Base-by-base conservation (phyloP, 2,888 invertebrate species). In the Matsumyia berberina region DNA sequence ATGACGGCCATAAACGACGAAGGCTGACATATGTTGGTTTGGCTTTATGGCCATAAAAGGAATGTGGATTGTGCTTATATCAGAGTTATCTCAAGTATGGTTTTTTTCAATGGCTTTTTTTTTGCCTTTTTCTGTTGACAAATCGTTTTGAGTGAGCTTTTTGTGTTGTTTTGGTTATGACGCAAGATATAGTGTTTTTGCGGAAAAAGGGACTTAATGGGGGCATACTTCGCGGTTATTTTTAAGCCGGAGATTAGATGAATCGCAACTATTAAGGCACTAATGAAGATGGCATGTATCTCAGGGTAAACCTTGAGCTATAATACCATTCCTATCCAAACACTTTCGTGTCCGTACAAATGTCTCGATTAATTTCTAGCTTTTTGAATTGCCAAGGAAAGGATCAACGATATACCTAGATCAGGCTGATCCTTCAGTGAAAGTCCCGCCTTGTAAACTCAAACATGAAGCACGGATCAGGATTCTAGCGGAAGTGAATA, bases 1-100 rank as follows among this genome's bases (percentile, higher is more conserved):
- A 58, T 74, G 74, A 69, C 79, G 74, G 53, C 64, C 74, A 69
- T 69, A 79, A 74, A 70, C 39, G 67, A 51, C 55, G 39, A 55
- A 67, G 58, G 49, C 69, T 64, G 42, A 70, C 70, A 60, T 44
- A 64, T 62, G 62, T 76, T 53, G 19, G 17, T 9, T 60, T 29
- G 12, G 31, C 24, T 42, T 35, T 29, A 55, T 3, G 24, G 15
- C 5, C 64, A 53, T 72, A 66, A 57, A 58, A 44, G 58, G 58
- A 76, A 72, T 72, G 58, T 29, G 72, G 44, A 82, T 44, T 55
- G 42, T 76, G 66, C 57, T 74, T 57, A 33, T 46, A 42, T 37
- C 55, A 46, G 62, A n/a, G 35, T 53, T 57, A 33, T 35, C 11
- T n/a, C 51, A 8, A 37, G 31, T 12, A 11, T 17, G 37, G 0